Evolutionary conservation across 2,888 invertebrate genomes (phyloP), one percentile per base, ranked within the genome.

Genomic region (Chaitophorus viminalis): DNA sequence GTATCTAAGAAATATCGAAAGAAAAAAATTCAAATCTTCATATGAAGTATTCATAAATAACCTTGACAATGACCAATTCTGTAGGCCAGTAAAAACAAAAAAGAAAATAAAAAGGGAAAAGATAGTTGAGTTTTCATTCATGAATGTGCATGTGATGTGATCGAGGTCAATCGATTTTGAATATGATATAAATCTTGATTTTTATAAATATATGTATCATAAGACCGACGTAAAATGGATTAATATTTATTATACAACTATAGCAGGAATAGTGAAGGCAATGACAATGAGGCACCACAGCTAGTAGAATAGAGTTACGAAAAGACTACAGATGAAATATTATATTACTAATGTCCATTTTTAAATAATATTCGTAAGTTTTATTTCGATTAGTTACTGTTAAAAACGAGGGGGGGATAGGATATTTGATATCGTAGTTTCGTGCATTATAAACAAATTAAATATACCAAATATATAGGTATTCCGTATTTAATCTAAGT

Each of bases 41-140:
- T 52, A 29, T 68, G 46, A 77, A n/a, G 46, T 85, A 77, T 25
- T 68, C 46, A 31, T 39, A 68, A 31, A 46, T 81, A 81, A 87
- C 87, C 87, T 87, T 87, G 87, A 46, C 87, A 81, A 81, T 87
- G 87, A 87, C 87, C 87, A 87, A 87, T 79, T 81, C 79, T 81
- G 79, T 79, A 79, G 79, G 39, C 70, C 79, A 81, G 31, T 70
- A 76, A 85, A 76, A 76, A 75, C 46, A 81, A 46, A 70, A 68
- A 68, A n/a, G 29, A 70, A 17, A 70, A 70, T 29, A 70, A 70
- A 77, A 85, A 81, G 8, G 60, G 46, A 75, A 87, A 72, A 60
- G n/a, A 75, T n/a, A 46, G 74, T 70, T 31, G 39, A 78, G 36
- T 79, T 72, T 79, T 52, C 86, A 86, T 87, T 87, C 87, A 87